These are phyloP conservation scores for Meda fulgida DNA, from an alignment of 2,797 vertebrate genomes.

Conservation along the genomic window DNA sequence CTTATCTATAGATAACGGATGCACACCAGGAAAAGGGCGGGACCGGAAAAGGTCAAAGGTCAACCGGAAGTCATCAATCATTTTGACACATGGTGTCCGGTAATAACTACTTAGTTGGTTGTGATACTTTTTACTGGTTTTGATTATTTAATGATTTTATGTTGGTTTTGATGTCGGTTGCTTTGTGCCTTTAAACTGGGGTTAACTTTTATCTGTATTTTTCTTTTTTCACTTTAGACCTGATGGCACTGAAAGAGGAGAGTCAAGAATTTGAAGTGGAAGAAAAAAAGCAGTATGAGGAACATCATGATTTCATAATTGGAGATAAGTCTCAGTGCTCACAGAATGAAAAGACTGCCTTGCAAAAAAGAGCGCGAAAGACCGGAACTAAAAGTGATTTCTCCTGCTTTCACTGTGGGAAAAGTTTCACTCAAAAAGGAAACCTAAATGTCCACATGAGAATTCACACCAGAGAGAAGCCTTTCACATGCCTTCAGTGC, in stretches of 20 bases:
- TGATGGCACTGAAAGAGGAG: background rate
- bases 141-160: background rate
- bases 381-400: background rate
- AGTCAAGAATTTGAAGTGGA: background rate
- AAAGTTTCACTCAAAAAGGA: constrained; percentile 7
- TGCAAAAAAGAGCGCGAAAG: background rate
- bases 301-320: background rate
- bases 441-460: background rate
- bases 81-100: too few relatives aligned
- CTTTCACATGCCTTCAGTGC: background rate
- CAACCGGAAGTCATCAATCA: too few relatives aligned
- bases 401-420: background rate
- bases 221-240: background rate
- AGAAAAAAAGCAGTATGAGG: background rate
- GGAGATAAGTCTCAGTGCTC: background rate
- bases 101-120: too few relatives aligned
- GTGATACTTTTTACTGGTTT: background rate
- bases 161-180: background rate
- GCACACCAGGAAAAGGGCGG: too few relatives aligned
- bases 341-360: background rate
- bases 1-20: too few relatives aligned
- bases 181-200: background rate
- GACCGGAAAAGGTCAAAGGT: too few relatives aligned
- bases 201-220: background rate
- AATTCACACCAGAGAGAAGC: constrained; percentile 1